Evolutionary conservation across 1,140 invertebrate genomes (phyloP).

Genomic region (Patella vulgata): DNA sequence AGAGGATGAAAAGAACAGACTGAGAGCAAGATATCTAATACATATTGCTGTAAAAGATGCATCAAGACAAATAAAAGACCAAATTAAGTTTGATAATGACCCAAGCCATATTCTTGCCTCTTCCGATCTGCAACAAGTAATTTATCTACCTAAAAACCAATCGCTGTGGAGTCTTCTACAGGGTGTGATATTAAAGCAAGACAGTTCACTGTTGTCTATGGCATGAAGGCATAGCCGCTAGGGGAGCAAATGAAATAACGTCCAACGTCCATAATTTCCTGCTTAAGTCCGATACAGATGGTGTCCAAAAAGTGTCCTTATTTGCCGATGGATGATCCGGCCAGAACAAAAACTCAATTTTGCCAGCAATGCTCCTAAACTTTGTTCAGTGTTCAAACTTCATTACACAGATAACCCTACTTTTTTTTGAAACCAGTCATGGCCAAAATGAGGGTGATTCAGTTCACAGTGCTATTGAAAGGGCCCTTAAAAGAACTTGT

Average conservation of each 20-base stretch:
- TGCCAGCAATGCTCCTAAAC: slow-evolving; percentile 3
- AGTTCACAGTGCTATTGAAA: neutral
- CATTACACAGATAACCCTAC: no score
- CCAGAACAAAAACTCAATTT: slow-evolving; percentile 9
- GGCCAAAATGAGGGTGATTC: neutral
- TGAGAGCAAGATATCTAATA: neutral
- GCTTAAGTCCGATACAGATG: neutral
- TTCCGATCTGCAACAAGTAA: slow-evolving; percentile 19
- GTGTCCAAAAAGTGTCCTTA: neutral
- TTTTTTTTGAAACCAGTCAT: no score
- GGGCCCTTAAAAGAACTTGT: neutral
- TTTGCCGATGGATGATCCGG: neutral
- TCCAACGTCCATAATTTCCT: slow-evolving; percentile 1
- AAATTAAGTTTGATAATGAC: neutral
- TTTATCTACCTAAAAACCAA: slow-evolving; percentile 13
- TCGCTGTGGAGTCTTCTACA: slow-evolving; percentile 4
- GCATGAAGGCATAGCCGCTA: neutral
- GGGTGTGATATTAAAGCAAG: neutral
- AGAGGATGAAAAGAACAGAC: neutral
- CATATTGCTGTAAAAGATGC: slow-evolving; percentile 10
- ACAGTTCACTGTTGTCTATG: slow-evolving; percentile 5
- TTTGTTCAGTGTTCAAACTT: neutral
- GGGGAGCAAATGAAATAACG: slow-evolving; percentile 5
- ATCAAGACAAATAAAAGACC: neutral
- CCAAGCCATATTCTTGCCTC: neutral